phyloP scores from a whole-genome alignment of 2,888 invertebrate species.

The Mechanitis mazaeus region DNA sequence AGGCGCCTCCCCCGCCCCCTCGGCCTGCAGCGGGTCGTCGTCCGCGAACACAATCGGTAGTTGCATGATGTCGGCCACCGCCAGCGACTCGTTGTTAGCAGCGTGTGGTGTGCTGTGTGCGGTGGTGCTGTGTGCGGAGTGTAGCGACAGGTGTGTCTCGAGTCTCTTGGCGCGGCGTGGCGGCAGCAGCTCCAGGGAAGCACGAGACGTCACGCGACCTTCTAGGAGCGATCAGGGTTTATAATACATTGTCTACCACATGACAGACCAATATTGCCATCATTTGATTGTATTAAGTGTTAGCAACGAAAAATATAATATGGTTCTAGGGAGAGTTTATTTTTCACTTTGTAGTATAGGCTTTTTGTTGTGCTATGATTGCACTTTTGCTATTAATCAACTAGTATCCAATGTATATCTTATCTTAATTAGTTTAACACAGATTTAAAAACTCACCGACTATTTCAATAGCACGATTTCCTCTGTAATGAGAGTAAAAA shows the following conservation, averaged over 20 bases:
- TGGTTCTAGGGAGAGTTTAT: too few species aligned
- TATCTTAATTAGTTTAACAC: neutral
- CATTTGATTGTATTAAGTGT: too few species aligned
- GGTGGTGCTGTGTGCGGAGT: slow-evolving; percentile 17
- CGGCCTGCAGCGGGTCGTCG: slow-evolving; percentile 48
- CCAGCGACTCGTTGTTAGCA: slow-evolving; percentile 23
- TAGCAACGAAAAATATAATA: too few species aligned
- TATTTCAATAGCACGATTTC: slow-evolving; percentile 36
- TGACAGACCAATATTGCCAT: too few species aligned
- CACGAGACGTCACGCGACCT: slow-evolving; percentile 49
- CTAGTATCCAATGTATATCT: too few species aligned
- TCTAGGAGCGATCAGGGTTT: slow-evolving; percentile 30
- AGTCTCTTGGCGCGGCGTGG: slow-evolving; percentile 36
- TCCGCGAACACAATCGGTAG: slow-evolving; percentile 79
- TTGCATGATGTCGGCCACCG: slow-evolving; percentile 72
- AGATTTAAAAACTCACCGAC: slow-evolving; percentile 32
- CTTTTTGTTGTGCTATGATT: too few species aligned
- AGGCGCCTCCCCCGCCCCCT: slow-evolving; percentile 13
- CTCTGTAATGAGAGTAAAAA: slow-evolving; percentile 28
- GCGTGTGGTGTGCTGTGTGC: slow-evolving; percentile 18
- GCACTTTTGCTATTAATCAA: too few species aligned
- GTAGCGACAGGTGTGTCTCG: slow-evolving; percentile 16
- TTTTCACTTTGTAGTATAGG: too few species aligned
- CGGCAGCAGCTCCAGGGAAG: slow-evolving; percentile 45
- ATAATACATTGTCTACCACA: neutral